These are phyloP conservation scores for Salpingus planirostris DNA, from an alignment of 2,888 invertebrate species.

Conservation along the genomic window DNA sequence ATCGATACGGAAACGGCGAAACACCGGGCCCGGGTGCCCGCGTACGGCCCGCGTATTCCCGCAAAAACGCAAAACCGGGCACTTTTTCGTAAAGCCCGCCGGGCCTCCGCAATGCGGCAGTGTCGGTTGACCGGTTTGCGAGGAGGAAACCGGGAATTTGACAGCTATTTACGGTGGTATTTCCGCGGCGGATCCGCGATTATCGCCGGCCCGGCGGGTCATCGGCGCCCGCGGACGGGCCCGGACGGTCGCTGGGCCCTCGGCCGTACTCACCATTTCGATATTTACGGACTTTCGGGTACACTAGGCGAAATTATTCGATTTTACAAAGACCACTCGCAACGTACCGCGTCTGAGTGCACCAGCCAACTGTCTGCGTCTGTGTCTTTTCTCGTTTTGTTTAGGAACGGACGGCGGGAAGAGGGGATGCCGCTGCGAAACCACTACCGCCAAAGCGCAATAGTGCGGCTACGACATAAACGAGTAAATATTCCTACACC, in stretches of 20 bases:
- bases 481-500: constrained; percentile 43
- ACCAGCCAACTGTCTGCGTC: constrained; percentile 38
- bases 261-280: constrained; percentile 37
- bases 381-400: constrained; percentile 37
- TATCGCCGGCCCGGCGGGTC: constrained; percentile 17
- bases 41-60: too few species aligned
- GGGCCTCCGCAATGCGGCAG: constrained; percentile 37
- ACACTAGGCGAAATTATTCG: constrained; percentile 22
- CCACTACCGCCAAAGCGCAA: constrained; percentile 40
- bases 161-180: too few species aligned
- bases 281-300: constrained; percentile 37
- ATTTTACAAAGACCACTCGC: constrained; percentile 22
- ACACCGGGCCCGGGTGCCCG: too few species aligned
- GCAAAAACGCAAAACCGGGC: too few species aligned
- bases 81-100: too few species aligned
- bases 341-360: constrained; percentile 32
- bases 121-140: constrained; percentile 36
- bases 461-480: constrained; percentile 42
- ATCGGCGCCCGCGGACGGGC: constrained; percentile 12
- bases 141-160: constrained; percentile 27
- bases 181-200: too few species aligned
- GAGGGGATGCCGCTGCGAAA: constrained; percentile 31
- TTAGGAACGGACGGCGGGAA: constrained; percentile 28
- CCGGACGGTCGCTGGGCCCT: not conserved
- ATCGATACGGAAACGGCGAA: constrained; percentile 23